phyloP scores from a whole-genome alignment of 1,140 invertebrate genomes.

The Diabrotica virgifera region DNA sequence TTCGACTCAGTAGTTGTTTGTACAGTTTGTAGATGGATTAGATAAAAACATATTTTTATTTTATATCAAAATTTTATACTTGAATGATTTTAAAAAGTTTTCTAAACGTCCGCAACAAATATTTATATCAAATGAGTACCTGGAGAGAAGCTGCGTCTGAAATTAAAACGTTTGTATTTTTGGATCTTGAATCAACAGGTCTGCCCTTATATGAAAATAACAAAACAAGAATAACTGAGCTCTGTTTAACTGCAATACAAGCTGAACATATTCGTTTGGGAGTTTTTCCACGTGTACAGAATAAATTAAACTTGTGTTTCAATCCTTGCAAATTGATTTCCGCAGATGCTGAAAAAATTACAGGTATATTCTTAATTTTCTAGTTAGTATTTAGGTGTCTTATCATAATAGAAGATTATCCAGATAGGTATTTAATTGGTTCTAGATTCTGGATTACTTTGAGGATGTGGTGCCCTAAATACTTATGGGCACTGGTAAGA shows the following conservation, averaged over 20 bases:
- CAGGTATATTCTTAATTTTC: slow-evolving; percentile 48
- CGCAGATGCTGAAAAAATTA: slow-evolving; percentile 48
- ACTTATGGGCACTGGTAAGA: too few relatives aligned
- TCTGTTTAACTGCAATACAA: slow-evolving; percentile 55
- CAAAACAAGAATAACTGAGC: slow-evolving; percentile 60
- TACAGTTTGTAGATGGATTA: too few relatives aligned
- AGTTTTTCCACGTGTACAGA: slow-evolving; percentile 54
- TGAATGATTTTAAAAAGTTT: too few relatives aligned
- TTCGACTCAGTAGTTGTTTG: too few relatives aligned
- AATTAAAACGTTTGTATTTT: slow-evolving; percentile 59
- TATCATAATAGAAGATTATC: too few relatives aligned
- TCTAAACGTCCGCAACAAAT: too few relatives aligned
- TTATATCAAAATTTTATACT: too few relatives aligned
- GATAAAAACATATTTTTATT: too few relatives aligned
- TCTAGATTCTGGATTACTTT: too few relatives aligned
- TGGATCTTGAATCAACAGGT: slow-evolving; percentile 66
- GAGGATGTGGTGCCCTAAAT: too few relatives aligned
- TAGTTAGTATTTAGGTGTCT: not conserved
- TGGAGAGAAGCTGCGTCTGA: not conserved
- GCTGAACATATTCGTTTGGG: slow-evolving; percentile 49
- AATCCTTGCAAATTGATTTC: slow-evolving; percentile 57
- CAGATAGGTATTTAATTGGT: too few relatives aligned
- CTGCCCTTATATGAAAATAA: slow-evolving; percentile 53
- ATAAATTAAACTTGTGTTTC: slow-evolving; percentile 63
- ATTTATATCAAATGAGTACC: not conserved